Evolutionary conservation across 2,888 invertebrate genomes (phyloP).

Genomic region (Blastobasis adustella): DNA sequence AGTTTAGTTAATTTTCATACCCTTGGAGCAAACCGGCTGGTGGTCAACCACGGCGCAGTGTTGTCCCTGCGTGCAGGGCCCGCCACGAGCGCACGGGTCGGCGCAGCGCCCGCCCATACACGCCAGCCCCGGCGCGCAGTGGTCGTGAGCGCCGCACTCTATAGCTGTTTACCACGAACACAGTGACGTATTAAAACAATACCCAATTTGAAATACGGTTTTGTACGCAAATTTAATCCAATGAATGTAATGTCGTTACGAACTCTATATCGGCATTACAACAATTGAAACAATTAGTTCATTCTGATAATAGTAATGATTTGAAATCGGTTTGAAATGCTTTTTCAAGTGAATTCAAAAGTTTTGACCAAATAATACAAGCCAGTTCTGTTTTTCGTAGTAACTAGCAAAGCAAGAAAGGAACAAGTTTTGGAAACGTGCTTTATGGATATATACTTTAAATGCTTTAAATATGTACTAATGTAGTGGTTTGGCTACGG

Average conservation of each 20-base stretch:
- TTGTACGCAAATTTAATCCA: too few species aligned
- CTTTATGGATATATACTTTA: constrained; percentile 2
- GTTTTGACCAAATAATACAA: not conserved
- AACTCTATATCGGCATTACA: too few species aligned
- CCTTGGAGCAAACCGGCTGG: constrained; percentile 88
- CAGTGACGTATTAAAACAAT: too few species aligned
- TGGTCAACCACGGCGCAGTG: constrained; percentile 89
- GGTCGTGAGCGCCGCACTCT: constrained; percentile 85
- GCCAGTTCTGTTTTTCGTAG: not conserved
- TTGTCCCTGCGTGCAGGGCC: constrained; percentile 84
- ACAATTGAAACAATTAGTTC: too few species aligned
- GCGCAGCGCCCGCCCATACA: constrained; percentile 87
- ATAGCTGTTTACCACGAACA: constrained; percentile 70
- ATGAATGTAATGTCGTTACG: too few species aligned
- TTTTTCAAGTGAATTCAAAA: too few species aligned
- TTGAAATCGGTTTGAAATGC: too few species aligned
- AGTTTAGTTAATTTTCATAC: constrained; percentile 36
- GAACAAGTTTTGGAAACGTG: constrained; percentile 2
- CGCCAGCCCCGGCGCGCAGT: constrained; percentile 85
- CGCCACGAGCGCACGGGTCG: constrained; percentile 84
- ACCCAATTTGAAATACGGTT: too few species aligned
- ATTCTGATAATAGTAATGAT: too few species aligned
- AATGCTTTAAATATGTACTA: not conserved
- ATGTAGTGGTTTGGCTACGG: too few species aligned
- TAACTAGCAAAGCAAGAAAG: not conserved